Evolutionary conservation across 2,888 invertebrate genomes (phyloP), one percentile per base, ranked within the genome.

Genomic region (Deilephila porcellus): DNA sequence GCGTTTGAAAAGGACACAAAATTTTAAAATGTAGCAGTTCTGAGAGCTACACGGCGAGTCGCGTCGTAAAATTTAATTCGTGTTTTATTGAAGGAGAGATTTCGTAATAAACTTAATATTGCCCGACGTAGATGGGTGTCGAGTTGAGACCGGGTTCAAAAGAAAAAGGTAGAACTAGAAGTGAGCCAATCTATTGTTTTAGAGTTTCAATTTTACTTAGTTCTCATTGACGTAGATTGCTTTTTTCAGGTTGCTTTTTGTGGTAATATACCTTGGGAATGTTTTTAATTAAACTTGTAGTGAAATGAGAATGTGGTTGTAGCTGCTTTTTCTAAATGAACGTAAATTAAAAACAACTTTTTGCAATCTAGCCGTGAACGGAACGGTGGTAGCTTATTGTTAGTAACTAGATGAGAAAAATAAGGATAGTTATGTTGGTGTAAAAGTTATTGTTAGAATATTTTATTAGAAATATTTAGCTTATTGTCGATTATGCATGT

Each of bases 71-170:
- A 87, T 86, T 85, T 87, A 88, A 89, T 89, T 88, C 81, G 75
- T 80, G 80, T 88, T 89, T 88, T 87, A 88, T 82, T 82, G 79
- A 79, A 83, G 85, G 79, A 82, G 81, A 82, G 82, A 84, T 83
- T 84, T 86, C 77, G 82, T 84, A 84, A 88, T 90, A 88, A 90
- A 88, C 80, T 86, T 85, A 83, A 89, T 88, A 87, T 87, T 85
- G 82, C 52, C 67, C n/a, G 67, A 52, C 64, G 67, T 52, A 52
- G 67, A 45, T 52, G 52, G 64, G 67, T 67, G 67, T 67, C 52
- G 67, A 52, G 67, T 67, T 67, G 67, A 20, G 67, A 67, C 67
- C 25, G 67, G 45, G 67, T 52, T 67, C 52, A 67, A 67, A 67
- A 67, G 67, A 34, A 67, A 67, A 67, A 67, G 45, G 37, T 64